phyloP scores from a whole-genome alignment of 1,140 invertebrate species.

The Conopomorpha cramerella region DNA sequence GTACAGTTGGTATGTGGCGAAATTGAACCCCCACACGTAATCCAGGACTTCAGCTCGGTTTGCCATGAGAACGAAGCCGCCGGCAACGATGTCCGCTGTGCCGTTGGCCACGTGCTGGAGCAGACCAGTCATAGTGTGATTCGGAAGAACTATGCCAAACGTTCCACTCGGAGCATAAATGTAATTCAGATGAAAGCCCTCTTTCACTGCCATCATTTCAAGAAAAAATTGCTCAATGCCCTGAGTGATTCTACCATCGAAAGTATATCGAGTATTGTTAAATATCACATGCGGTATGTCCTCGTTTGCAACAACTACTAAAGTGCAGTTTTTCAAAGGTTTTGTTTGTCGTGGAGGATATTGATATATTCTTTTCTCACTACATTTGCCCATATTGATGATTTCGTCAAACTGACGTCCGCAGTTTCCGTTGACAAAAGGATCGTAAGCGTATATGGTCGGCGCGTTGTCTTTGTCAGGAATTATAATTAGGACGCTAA shows the following conservation, averaged over 20 bases:
- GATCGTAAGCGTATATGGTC: conserved; percentile 15
- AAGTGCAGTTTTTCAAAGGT: conserved; percentile 11
- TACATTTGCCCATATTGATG: conserved; percentile 11
- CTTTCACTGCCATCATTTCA: conserved; percentile 10
- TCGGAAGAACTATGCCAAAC: conserved; percentile 18
- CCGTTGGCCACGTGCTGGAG: conserved; percentile 11
- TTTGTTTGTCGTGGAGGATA: conserved; percentile 10
- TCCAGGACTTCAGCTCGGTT: conserved; percentile 18
- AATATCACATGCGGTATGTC: no score
- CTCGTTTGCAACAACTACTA: conserved; percentile 15
- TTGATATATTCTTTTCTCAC: conserved; percentile 1
- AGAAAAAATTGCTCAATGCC: conserved; percentile 22
- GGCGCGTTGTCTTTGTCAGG: no score
- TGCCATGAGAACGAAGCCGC: conserved; percentile 14
- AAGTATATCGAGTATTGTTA: no score
- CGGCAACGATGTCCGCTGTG: conserved; percentile 15
- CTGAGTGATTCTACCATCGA: no score
- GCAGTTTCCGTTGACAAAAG: conserved; percentile 13
- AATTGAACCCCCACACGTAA: conserved; percentile 22
- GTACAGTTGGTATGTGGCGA: conserved; percentile 14
- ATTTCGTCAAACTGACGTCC: conserved; percentile 9
- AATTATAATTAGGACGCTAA: no score
- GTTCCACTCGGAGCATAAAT: conserved; percentile 3
- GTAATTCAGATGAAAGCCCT: conserved; percentile 11
- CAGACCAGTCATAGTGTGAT: conserved; percentile 16